Percentiles rank a stretch among this genome's conserved stretches.
phyloP scores from a whole-genome alignment of 2,888 invertebrate genomes.

The Craniophora ligustri region DNA sequence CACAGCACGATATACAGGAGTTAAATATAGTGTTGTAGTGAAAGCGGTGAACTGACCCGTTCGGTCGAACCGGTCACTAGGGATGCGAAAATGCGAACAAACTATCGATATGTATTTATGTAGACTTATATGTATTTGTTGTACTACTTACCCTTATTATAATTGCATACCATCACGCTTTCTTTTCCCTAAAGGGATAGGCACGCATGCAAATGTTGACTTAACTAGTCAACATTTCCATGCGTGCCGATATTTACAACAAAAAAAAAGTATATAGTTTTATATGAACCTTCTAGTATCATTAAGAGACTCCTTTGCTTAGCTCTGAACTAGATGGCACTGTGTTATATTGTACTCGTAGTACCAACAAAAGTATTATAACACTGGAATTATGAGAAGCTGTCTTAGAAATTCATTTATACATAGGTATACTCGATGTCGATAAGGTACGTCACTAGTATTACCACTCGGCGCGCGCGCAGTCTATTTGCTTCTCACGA shows the following conservation, averaged over 20 bases:
- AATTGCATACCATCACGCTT: neutral
- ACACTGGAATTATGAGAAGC: no score
- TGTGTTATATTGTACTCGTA: no score
- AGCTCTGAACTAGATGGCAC: no score
- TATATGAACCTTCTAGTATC: no score
- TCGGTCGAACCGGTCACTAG: constrained; percentile 34
- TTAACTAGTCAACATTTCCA: no score
- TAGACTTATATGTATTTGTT: neutral
- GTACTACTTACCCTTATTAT: neutral
- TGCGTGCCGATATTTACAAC: no score
- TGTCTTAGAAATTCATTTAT: no score
- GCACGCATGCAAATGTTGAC: no score
- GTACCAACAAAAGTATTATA: no score
- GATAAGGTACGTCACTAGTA: constrained; percentile 14
- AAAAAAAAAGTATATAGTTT: no score
- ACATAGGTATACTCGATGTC: constrained; percentile 6
- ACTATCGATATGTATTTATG: constrained; percentile 3
- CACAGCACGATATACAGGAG: neutral
- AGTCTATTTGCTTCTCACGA: constrained; percentile 37
- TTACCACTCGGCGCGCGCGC: constrained; percentile 23
- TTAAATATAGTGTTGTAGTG: constrained; percentile 13
- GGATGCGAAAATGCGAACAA: constrained; percentile 11
- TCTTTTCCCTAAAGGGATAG: neutral
- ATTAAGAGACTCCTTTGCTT: no score
- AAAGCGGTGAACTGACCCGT: constrained; percentile 23